Base-by-base conservation (phyloP, 2,797 vertebrate genomes). In the Parotocinclus haroldoi region DNA sequence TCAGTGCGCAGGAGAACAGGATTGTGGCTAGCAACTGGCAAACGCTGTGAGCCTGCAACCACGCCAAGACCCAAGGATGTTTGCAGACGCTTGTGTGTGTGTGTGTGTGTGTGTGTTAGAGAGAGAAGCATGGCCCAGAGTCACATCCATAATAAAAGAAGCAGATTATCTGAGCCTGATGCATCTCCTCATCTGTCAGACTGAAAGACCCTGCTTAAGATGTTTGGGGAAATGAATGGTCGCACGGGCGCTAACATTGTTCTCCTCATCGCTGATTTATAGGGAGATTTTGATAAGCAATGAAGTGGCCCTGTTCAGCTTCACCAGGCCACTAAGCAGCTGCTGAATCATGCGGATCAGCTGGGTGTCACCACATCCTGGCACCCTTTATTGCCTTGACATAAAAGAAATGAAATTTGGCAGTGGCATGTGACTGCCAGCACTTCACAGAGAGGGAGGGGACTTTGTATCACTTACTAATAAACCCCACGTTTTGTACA, bases 11-110 rank as follows among this genome's bases (percentile, higher is more conserved):
- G 63, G 76, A 79, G 61, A 64, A 69, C 74, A 42, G 72, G 58
- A 76, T 49, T 68, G 76, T 80, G 81, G 82, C 76, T 88, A 87
- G 84, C 83, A 86, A 87, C 78, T 37, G 69, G 74, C 66, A 73
- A 76, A 78, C 54, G 55, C 75, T 79, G 71, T 69, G 78, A 75
- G 77, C 74, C 76, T 72, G 83, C 82, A 75, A 79, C 63, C 75
- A 72, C 14, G 8, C n/a, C 14, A 16, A 67, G 76, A 69, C 64
- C 76, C 75, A 72, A 78, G 79, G 73, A 73, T 75, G 74, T 72
- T 60, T 73, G 17, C 71, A 68, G 73, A 76, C 80, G 71, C 68
- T 69, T 76, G 71, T 58, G 16, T 64, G 76, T 51, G 68, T 57
- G 63, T 72, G 50, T 14, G 27, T 27, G 27, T 27, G 27, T 27